These are phyloP conservation scores for Caenorhabditis angaria DNA, from an alignment of 2,888 invertebrate genomes.

Conservation along the genomic window DNA sequence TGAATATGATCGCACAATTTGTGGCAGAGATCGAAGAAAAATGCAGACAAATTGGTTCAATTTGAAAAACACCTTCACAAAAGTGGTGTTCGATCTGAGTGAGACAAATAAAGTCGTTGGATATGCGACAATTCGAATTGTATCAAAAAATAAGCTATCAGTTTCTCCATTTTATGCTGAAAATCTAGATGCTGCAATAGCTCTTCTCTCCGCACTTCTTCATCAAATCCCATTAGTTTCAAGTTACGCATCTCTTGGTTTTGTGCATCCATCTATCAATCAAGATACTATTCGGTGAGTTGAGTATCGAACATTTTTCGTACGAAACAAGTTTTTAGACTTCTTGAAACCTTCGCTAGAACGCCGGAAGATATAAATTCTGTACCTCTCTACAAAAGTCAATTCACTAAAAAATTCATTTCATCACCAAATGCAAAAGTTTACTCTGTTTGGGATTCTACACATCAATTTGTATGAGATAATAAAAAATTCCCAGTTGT, in stretches of 20 bases:
- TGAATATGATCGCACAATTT: constrained; percentile 37
- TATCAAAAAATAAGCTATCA: constrained; percentile 20
- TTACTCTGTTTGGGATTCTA: too few relatives aligned
- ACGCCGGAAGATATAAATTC: too few relatives aligned
- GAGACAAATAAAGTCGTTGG: constrained; percentile 32
- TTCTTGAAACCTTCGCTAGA: too few relatives aligned
- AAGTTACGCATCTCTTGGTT: constrained; percentile 18
- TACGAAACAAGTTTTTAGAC: too few relatives aligned
- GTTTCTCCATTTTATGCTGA: constrained; percentile 45
- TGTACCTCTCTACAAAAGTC: too few relatives aligned
- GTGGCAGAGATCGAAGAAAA: constrained; percentile 30
- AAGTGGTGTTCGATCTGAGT: constrained; percentile 33
- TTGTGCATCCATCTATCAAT: constrained; percentile 35
- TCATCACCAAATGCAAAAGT: too few relatives aligned
- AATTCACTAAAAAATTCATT: too few relatives aligned
- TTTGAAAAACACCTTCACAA: constrained; percentile 27
- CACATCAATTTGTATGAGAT: too few relatives aligned
- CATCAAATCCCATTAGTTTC: constrained; percentile 23
- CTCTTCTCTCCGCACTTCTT: constrained; percentile 21
- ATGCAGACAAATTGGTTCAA: constrained; percentile 35
- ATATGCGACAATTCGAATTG: constrained; percentile 34
- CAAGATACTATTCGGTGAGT: constrained; percentile 19
- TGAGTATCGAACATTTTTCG: too few relatives aligned
- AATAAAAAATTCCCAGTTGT: too few relatives aligned
- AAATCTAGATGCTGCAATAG: constrained; percentile 28